These are phyloP conservation scores for Paedocypris micromegethes DNA, from an alignment of 2,797 vertebrate genomes.

Conservation along the genomic window DNA sequence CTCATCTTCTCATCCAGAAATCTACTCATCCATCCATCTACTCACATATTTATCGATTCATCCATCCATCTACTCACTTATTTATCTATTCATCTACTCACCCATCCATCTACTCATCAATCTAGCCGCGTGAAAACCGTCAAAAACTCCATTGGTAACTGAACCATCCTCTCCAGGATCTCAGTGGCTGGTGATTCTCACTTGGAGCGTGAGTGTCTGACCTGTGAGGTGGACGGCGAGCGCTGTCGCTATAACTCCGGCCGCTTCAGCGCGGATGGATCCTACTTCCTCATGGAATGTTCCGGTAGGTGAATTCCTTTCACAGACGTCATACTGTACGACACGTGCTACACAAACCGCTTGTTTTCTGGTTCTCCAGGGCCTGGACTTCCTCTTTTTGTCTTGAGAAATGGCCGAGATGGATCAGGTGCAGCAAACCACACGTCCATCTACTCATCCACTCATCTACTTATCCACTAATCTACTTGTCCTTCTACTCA, in stretches of 20 bases:
- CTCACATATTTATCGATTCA: too few species aligned
- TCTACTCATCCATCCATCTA: too few species aligned
- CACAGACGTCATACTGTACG: background rate
- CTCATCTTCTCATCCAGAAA: too few species aligned
- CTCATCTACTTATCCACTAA: too few species aligned
- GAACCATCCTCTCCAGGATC: constrained; percentile 52
- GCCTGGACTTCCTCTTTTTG: constrained; percentile 73
- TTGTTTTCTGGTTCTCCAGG: constrained; percentile 64
- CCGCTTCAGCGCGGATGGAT: constrained; percentile 77
- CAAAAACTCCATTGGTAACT: too few species aligned
- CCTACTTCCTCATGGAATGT: constrained; percentile 81
- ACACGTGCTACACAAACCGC: too few species aligned
- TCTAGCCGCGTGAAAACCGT: too few species aligned
- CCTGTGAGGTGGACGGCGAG: constrained; percentile 67
- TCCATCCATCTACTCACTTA: too few species aligned
- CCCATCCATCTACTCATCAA: too few species aligned
- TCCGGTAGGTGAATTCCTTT: constrained; percentile 67
- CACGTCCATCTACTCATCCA: too few species aligned
- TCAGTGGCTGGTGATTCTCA: constrained; percentile 41
- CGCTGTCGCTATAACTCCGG: constrained; percentile 83
- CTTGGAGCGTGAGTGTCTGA: constrained; percentile 70
- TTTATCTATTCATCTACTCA: too few species aligned
- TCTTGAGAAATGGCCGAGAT: constrained; percentile 50
- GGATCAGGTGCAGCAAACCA: constrained; percentile 44
- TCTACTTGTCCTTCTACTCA: too few species aligned